A percentile compares a stretch with the other conserved stretches of the same genome.
phyloP scores from a whole-genome alignment of 2,113 vertebrate genomes.

The Mormyrus iriodes region DNA sequence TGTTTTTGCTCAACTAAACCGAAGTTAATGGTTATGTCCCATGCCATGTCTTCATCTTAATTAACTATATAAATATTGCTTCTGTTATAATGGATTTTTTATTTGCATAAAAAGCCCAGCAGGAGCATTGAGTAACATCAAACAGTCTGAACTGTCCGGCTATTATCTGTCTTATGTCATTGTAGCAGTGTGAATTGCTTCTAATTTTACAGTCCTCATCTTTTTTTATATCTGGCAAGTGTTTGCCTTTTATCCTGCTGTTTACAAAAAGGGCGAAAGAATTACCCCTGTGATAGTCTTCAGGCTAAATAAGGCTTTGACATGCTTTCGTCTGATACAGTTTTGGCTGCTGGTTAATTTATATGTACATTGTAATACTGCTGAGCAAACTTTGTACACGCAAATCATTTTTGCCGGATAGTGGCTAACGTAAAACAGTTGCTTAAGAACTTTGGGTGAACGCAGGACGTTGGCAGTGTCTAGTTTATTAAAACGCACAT shows the following conservation, averaged over 20 bases:
- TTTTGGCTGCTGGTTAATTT: constrained; percentile 1
- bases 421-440: neutral
- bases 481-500: neutral
- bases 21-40: too few species aligned
- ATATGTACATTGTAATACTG: neutral
- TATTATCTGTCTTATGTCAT: neutral
- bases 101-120: neutral
- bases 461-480: neutral
- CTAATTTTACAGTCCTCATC: neutral
- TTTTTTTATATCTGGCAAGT: neutral
- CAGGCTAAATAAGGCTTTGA: neutral
- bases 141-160: neutral
- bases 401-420: neutral
- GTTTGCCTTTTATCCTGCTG: neutral
- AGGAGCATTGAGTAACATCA: neutral
- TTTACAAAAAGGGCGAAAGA: neutral
- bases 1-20: neutral
- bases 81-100: neutral
- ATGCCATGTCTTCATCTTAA: neutral
- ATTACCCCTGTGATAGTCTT: neutral
- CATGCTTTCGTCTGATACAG: neutral
- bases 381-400: neutral
- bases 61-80: neutral
- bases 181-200: neutral
- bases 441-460: neutral